These are phyloP conservation scores for Micromys minutus DNA, from an alignment of 2,113 vertebrate species.

Conservation along the genomic window DNA sequence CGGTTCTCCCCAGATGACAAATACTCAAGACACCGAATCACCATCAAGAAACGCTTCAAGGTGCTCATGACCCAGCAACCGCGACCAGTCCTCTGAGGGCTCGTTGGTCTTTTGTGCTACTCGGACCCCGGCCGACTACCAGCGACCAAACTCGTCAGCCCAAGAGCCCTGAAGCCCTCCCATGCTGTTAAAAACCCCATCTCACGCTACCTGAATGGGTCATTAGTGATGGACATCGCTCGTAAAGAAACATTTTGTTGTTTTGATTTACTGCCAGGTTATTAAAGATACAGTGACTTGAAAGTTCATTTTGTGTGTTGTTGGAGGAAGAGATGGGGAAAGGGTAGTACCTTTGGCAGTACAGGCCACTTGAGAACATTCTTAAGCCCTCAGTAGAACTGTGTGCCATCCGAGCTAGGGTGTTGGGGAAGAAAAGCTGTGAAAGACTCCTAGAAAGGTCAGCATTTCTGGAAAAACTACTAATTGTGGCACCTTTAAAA, in stretches of 20 bases:
- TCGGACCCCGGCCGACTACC: not conserved
- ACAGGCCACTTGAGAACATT: constrained; percentile 18
- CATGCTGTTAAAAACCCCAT: not conserved
- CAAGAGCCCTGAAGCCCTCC: not conserved
- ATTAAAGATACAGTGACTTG: constrained; percentile 71
- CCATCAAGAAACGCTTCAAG: constrained; percentile 92
- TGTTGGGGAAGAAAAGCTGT: not conserved
- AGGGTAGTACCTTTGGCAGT: not conserved
- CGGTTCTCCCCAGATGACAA: constrained; percentile 95
- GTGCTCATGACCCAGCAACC: constrained; percentile 93
- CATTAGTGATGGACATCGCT: not conserved
- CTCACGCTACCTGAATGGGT: not conserved
- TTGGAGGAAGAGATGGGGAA: not conserved
- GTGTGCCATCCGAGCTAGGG: not conserved
- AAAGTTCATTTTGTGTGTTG: constrained; percentile 35
- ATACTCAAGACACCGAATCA: constrained; percentile 92
- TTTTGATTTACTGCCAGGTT: constrained; percentile 41
- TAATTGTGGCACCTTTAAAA: not conserved
- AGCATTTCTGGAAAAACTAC: not conserved
- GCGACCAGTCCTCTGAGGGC: constrained; percentile 86
- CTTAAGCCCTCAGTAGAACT: not conserved
- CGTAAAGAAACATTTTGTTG: not conserved
- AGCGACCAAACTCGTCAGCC: not conserved
- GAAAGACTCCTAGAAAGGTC: not conserved
- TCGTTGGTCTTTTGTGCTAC: not conserved